Percentiles rank a stretch among this genome's conserved stretches.
phyloP scores from a whole-genome alignment of 2,113 vertebrate genomes.

The Gallinago media region DNA sequence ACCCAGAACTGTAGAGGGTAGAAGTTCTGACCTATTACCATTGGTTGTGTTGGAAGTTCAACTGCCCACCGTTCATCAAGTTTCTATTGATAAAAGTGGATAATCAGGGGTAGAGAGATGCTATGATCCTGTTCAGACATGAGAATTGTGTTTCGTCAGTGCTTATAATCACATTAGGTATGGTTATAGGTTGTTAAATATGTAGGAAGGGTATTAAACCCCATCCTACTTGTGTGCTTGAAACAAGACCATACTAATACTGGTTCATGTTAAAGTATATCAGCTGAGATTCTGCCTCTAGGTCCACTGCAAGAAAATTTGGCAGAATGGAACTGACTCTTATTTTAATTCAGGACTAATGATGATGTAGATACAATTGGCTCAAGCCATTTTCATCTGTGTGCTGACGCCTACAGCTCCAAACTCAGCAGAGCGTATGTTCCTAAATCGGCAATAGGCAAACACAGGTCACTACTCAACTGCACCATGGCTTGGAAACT shows the following conservation, averaged over 20 bases:
- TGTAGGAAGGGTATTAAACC: background rate
- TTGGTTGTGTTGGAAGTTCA: background rate
- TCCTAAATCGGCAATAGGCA: background rate
- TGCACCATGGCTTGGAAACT: background rate
- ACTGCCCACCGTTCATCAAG: background rate
- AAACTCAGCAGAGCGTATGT: accelerated
- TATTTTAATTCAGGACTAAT: background rate
- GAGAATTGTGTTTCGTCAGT: background rate
- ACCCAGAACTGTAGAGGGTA: background rate
- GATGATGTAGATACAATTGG: background rate
- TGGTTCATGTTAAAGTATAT: background rate
- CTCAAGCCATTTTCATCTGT: background rate
- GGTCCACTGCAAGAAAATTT: background rate
- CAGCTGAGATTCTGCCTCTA: background rate
- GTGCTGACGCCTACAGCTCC: background rate
- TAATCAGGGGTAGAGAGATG: background rate
- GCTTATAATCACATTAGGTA: background rate
- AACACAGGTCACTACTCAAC: background rate
- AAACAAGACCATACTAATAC: background rate
- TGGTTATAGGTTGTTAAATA: background rate
- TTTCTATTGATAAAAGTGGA: background rate
- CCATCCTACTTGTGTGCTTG: background rate
- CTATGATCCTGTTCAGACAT: background rate
- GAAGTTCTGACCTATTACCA: background rate
- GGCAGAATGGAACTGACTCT: background rate